These are phyloP conservation scores for Todus mexicanus DNA, from an alignment of 2,797 vertebrate genomes.

Conservation along the genomic window DNA sequence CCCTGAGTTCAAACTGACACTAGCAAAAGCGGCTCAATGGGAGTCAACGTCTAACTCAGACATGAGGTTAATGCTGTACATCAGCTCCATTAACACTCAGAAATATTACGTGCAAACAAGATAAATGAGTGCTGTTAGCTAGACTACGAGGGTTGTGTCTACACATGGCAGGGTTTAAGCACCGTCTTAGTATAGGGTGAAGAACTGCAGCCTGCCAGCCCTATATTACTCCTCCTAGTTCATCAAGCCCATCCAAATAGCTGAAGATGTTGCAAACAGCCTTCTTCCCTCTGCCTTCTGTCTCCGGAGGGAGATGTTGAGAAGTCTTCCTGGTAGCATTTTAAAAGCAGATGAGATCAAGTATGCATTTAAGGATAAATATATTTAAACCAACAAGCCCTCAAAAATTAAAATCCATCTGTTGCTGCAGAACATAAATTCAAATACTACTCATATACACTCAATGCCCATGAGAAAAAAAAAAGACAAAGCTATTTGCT, in stretches of 20 bases:
- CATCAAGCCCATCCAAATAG: not conserved
- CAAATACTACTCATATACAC: not conserved
- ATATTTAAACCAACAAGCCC: not conserved
- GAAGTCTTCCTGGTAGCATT: not conserved
- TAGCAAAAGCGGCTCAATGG: not conserved
- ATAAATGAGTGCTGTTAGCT: not conserved
- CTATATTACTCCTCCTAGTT: fast-evolving
- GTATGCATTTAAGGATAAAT: not conserved
- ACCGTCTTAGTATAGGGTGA: not conserved
- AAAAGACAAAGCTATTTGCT: not conserved
- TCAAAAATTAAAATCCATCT: not conserved
- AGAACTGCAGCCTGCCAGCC: not conserved
- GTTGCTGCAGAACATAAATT: not conserved
- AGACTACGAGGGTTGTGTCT: not conserved
- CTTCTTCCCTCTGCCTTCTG: not conserved
- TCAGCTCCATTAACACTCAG: not conserved
- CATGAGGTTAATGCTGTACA: not conserved
- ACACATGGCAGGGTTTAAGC: not conserved
- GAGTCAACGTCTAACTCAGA: not conserved
- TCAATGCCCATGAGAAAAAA: not conserved
- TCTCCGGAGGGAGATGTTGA: not conserved
- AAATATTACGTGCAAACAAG: not conserved
- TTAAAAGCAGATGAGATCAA: not conserved
- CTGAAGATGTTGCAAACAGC: not conserved
- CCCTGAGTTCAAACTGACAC: not conserved